Base-by-base conservation (phyloP, 2,888 invertebrate species). In the Drosophila quinaria region DNA sequence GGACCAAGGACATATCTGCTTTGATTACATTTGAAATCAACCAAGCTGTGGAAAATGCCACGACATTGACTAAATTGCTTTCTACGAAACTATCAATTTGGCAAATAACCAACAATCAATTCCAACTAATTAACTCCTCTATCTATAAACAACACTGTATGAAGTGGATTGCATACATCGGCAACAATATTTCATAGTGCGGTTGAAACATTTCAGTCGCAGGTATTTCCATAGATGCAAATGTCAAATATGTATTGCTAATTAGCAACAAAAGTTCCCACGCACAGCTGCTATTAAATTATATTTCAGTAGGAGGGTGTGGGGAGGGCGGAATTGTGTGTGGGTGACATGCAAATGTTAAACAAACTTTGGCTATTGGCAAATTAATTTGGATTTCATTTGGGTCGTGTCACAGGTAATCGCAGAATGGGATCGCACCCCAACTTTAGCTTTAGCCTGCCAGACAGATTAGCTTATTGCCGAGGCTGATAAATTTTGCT, bases 301-400 rank as follows among this genome's bases (percentile, higher is more conserved):
- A 19, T 8, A 29, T 29, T 29, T 8, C 29, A 8, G 31, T n/a
- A 17, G 17, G 25, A 47, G 29, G 22, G 49, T 17, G 42, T 19
- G 52, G 22, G 9, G 5, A 25, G 25, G 5, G 25, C 25, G 25
- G 25, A 25, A 25, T 6, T 17, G 52, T 33, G 59, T 55, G 60
- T 61, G 61, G 22, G 25, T 81, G 72, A 58, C 75, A 86, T 87
- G 81, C 75, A 90, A 83, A 90, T 90, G 78, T 80, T 71, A 90
- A 83, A 63, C 78, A 70, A 90, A 78, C 85, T 85, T 85, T 68
- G 56, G 70, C 64, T 75, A 81, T 85, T 84, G 72, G 84, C 67
- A 76, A 86, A 89, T 86, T 89, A 89, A 89, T 90, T 87, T 68
- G 72, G 69, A 87, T 83, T 80, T 86, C 83, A 87, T 71, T 79